Percentiles rank a stretch among this genome's conserved stretches.
Conservation (phyloP, 2,797 vertebrate species). For the Enteromius treurensis region DNA sequence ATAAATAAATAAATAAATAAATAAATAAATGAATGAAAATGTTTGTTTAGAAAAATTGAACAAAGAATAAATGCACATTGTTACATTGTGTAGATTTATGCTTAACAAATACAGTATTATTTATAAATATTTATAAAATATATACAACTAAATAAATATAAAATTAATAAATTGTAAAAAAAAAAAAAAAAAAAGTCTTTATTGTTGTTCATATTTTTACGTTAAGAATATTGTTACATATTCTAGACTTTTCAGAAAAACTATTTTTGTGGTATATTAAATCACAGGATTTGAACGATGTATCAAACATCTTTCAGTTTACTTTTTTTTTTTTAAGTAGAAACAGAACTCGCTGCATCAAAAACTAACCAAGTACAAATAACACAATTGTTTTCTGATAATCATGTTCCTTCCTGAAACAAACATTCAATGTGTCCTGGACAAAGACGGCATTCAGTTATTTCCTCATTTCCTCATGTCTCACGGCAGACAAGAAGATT, state of each 20-base stretch:
- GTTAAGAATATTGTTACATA: neutral
- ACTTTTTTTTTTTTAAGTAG: neutral
- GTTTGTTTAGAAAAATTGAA: no score
- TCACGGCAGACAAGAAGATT: conserved; percentile 61
- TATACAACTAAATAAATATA: no score
- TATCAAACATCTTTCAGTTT: neutral
- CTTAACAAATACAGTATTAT: no score
- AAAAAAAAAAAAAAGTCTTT: neutral
- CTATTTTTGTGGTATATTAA: neutral
- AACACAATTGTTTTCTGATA: neutral
- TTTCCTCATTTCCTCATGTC: conserved; percentile 59
- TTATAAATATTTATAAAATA: no score
- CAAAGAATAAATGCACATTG: neutral
- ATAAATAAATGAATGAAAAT: no score
- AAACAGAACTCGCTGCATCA: no score
- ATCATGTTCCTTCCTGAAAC: neutral
- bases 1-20: no score
- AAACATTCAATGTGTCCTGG: neutral
- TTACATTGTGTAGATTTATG: neutral
- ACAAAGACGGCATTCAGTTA: conserved; percentile 16
- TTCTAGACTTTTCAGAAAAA: no score
- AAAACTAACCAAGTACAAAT: neutral
- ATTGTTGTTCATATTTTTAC: neutral
- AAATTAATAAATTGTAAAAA: no score
- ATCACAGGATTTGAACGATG: neutral